Base-by-base conservation (phyloP, 2,888 invertebrate species). In the Tipula helvola region DNA sequence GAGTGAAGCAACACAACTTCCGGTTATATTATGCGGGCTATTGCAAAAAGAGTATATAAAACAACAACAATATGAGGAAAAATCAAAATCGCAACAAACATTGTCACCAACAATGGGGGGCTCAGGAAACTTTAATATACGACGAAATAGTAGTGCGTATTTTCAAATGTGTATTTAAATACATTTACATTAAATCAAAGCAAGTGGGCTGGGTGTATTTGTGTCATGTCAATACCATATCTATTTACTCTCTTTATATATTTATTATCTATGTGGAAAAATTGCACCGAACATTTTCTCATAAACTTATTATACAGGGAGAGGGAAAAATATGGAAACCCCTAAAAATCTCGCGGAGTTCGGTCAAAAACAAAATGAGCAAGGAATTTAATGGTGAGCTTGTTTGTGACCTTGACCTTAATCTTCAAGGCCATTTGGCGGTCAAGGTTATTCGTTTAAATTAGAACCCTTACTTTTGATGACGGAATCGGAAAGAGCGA, bases 1-100 rank as follows among this genome's bases (percentile, higher is more conserved):
- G 87, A 90, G 90, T 87, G 91, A 91, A 88, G 90, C 91, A 41
- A 89, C 91, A 85, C 90, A 90, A 86, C 90, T 93, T 88, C 93
- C 93, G 87, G 90, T 92, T 36, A 92, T 92, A 88, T 90, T 93
- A 44, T 92, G 92, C 87, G 92, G 92, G 87, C 90, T 93, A 47
- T 89, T 93, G 88, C 92, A 91, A 87, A 90, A 90, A 44, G 91
- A 90, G 41, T 36, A 90, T 36, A 89, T 91, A n/a, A 28, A 83
- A 36, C 87, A 87, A n/a, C 87, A 87, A 86, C 39, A 85, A 12
- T 47, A 87, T 47, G 83, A 86, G 36, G 36, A 47, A 36, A 83
- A 86, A 85, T n/a, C 39, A 13, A 13, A 86, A 83, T 88, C 88
- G 44, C 87, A 88, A 87, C 88, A 88, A 41, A 16, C 84, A 7